Base-by-base conservation (phyloP, 2,888 invertebrate species). In the Diplolepis rosae region DNA sequence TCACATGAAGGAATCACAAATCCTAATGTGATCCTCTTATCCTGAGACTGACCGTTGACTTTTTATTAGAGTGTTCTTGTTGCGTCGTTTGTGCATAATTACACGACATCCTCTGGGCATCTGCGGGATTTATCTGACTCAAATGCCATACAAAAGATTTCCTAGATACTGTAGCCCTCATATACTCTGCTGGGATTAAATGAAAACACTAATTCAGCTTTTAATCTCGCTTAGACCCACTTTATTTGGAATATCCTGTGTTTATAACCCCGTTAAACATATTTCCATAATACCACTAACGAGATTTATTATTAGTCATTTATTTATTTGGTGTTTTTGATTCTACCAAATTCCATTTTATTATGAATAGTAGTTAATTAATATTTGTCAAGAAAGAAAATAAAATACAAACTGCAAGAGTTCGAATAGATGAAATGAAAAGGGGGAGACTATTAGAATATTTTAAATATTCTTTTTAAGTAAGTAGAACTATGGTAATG, bases 401-500 rank as follows among this genome's bases (percentile, higher is more conserved):
- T 1, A 7, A 28, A 28, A 52, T 28, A 52, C 15, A 28, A 52
- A 27, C 3, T 11, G 3, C 15, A 5, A 13, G 3, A 28, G n/a
- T 5, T 52, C 6, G 52, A 28, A 5, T 52, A 48, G 48, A 15
- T 11, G 22, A 1, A 11, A 22, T 11, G 11, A 3, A 22, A 22
- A 2, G 1, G 22, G 11, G 48, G 1, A 48, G 22, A 22, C 18
- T 18, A 18, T 45, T 18, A 45, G 18, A 56, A 35, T 56, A 56
- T 13, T 35, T 35, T 28, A 52, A 28, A n/a, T 52, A 52, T n/a
- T 52, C 15, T 27, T 61, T 73, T 71, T 61, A 71, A 73, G 73
- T 70, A 71, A 73, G 71, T 68, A 75, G 68, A 72, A 61, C 42
- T 27, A 45, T 13, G 68, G 24, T 70, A 71, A 69, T 69, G 71